phyloP scores from a whole-genome alignment of 2,797 vertebrate species.

The Euphonia xanthogaster region DNA sequence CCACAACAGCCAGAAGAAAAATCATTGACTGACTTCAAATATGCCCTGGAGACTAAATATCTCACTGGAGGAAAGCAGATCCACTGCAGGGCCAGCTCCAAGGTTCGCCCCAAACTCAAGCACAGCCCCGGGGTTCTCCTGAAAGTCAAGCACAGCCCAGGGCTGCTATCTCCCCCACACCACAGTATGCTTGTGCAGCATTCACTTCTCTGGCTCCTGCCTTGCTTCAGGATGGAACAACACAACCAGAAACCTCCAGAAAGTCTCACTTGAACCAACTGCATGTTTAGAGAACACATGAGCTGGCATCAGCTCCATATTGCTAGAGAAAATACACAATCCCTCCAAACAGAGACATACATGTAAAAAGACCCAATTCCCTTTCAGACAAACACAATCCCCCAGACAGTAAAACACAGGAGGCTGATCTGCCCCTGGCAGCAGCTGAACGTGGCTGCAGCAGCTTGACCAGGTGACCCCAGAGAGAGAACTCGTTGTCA shows the following conservation, averaged over 20 bases:
- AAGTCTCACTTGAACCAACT: neutral
- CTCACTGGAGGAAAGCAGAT: neutral
- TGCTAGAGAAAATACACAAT: neutral
- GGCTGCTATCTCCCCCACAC: neutral
- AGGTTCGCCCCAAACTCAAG: neutral
- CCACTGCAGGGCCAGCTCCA: neutral
- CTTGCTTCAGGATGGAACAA: neutral
- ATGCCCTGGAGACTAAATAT: neutral
- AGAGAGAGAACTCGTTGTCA: neutral
- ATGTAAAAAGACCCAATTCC: neutral
- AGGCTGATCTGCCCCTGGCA: accelerated
- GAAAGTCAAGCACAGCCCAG: neutral
- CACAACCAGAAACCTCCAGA: neutral
- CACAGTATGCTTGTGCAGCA: accelerated
- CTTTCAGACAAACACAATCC: neutral
- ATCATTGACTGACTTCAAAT: neutral
- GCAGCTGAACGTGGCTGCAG: neutral
- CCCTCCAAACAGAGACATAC: neutral
- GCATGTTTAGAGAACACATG: neutral
- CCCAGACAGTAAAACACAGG: accelerated
- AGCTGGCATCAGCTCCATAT: neutral
- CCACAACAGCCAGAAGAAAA: neutral
- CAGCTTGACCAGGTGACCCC: neutral
- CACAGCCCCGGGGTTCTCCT: neutral
- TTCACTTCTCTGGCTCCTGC: neutral